A percentile compares a stretch with the other conserved stretches of the same genome.
phyloP scores from a whole-genome alignment of 2,888 invertebrate species.

The Lapara coniferarum region DNA sequence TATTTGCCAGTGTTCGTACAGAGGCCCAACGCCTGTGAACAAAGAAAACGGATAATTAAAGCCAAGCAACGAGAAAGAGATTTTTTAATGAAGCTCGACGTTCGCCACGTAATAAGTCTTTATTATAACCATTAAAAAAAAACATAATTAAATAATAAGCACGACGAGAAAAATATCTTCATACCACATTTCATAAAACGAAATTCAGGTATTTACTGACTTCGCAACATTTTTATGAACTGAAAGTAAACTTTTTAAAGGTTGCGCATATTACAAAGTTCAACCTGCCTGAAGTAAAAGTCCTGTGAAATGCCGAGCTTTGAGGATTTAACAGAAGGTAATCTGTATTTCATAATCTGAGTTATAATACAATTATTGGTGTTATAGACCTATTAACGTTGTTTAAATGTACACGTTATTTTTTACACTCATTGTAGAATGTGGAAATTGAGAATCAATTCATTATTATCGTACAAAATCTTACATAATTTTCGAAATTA shows the following conservation, averaged over 20 bases:
- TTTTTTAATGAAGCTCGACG: constrained; percentile 78
- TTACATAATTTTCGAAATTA: background rate
- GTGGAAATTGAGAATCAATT: too few species aligned
- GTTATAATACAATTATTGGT: background rate
- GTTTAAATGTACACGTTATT: too few species aligned
- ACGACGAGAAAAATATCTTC: constrained; percentile 36
- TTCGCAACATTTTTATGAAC: constrained; percentile 29
- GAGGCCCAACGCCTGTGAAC: constrained; percentile 64
- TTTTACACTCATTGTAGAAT: too few species aligned
- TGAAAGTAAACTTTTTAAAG: constrained; percentile 20
- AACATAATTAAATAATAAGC: constrained; percentile 62
- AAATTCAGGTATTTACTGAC: constrained; percentile 32
- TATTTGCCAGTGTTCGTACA: constrained; percentile 61
- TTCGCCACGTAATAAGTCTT: constrained; percentile 73
- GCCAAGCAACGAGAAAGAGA: constrained; percentile 75
- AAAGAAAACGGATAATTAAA: constrained; percentile 82
- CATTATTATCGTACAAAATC: background rate
- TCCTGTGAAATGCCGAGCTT: constrained; percentile 16
- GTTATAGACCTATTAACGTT: background rate
- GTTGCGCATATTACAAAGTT: constrained; percentile 24
- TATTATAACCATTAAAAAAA: constrained; percentile 69
- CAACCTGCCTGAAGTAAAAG: constrained; percentile 7
- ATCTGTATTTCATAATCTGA: background rate
- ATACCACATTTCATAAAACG: constrained; percentile 31
- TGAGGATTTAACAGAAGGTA: background rate